Conservation (phyloP, 2,113 vertebrate species). For the Mormyrus iriodes region DNA sequence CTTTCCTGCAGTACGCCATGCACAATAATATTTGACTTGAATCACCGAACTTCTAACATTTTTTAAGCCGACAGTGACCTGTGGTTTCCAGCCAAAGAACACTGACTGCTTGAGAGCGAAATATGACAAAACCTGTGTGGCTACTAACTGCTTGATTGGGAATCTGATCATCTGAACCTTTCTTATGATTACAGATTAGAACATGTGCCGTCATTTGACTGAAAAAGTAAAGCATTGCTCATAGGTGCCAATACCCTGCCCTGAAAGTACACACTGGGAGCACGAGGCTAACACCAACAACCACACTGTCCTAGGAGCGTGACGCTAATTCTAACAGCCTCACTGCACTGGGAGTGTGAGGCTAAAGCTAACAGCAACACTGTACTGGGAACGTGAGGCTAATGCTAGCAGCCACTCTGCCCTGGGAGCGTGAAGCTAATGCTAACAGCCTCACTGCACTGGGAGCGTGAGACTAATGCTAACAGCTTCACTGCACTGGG, state of each 20-base stretch:
- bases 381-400: no score
- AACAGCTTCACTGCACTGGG: no score
- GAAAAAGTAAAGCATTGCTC: neutral
- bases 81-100: neutral
- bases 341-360: no score
- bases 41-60: slow-evolving; percentile 48
- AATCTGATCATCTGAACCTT: slow-evolving; percentile 56
- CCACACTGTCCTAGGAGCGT: neutral
- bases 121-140: neutral
- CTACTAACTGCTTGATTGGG: slow-evolving; percentile 57
- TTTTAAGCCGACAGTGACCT: neutral
- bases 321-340: neutral
- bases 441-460: no score
- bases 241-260: neutral
- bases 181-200: neutral
- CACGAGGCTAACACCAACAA: neutral
- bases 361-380: no score
- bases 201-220: neutral
- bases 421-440: no score
- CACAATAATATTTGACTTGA: slow-evolving; percentile 64
- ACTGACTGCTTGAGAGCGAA: neutral
- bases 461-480: no score
- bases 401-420: no score
- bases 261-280: neutral
- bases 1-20: slow-evolving; percentile 58